Conservation (phyloP, 2,888 invertebrate genomes). For the Eristalis intricaria region DNA sequence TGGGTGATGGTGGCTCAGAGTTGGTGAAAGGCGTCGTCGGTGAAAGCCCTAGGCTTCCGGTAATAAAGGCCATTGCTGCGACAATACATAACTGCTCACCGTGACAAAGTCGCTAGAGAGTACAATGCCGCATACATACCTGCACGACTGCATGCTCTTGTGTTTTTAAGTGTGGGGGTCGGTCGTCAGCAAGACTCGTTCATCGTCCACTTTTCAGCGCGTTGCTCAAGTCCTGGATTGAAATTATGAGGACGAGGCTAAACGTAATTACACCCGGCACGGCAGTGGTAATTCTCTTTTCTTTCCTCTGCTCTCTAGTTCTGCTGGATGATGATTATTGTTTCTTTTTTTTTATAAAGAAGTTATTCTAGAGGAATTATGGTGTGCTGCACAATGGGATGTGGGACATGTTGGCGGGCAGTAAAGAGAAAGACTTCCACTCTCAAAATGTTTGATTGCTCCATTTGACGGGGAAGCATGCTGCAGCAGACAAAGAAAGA, state of each 20-base stretch:
- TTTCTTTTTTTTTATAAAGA: slow-evolving; percentile 22
- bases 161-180: background rate
- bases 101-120: background rate
- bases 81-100: slow-evolving; percentile 22
- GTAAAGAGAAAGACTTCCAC: slow-evolving; percentile 17
- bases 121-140: slow-evolving; percentile 21
- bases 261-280: slow-evolving; percentile 64
- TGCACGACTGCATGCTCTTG: slow-evolving; percentile 4
- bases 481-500: background rate
- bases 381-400: background rate
- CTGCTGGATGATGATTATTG: slow-evolving; percentile 9
- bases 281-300: slow-evolving; percentile 40
- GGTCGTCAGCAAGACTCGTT: slow-evolving; percentile 15
- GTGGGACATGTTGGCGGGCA: slow-evolving; percentile 10
- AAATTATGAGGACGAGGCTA: slow-evolving; percentile 68
- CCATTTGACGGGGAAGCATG: slow-evolving; percentile 50
- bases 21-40: slow-evolving; percentile 29
- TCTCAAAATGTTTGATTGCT: slow-evolving; percentile 58
- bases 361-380: slow-evolving; percentile 62
- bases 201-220: slow-evolving; percentile 40
- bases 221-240: slow-evolving; percentile 48
- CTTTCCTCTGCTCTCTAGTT: background rate
- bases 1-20: slow-evolving; percentile 8
- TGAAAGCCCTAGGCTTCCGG: slow-evolving; percentile 36
- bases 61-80: slow-evolving; percentile 42